These are phyloP conservation scores for Ptilorrhoa leucosticta DNA, from an alignment of 2,113 vertebrate species.

Conservation along the genomic window DNA sequence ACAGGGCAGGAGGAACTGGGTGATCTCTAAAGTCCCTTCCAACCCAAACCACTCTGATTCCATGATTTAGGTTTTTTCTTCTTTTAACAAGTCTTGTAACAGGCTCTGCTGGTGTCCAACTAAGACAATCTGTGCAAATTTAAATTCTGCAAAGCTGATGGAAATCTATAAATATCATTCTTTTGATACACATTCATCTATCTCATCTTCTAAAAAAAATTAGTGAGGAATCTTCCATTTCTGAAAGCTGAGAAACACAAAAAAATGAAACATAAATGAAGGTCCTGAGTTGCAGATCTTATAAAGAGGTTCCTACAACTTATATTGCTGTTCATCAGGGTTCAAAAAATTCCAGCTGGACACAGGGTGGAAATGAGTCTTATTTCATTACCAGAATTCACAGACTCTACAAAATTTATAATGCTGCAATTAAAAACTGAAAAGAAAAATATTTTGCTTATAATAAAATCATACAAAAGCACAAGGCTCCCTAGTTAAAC, in stretches of 20 bases:
- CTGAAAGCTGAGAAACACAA: neutral
- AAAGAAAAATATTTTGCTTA: neutral
- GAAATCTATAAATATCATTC: neutral
- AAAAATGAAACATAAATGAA: neutral
- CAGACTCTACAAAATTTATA: neutral
- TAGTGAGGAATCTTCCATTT: neutral
- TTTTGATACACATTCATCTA: neutral
- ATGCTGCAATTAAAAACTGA: neutral
- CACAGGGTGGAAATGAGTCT: rapidly evolving
- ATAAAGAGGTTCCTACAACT: neutral
- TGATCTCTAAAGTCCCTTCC: neutral
- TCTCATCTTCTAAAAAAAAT: neutral
- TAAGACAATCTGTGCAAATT: neutral
- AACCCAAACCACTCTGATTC: neutral
- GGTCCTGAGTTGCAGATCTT: neutral
- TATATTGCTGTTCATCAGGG: neutral
- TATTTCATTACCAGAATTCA: neutral
- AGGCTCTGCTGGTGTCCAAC: neutral
- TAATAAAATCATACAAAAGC: neutral
- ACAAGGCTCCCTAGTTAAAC: neutral
- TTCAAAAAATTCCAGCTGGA: neutral
- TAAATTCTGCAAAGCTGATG: neutral
- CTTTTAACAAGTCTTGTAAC: neutral
- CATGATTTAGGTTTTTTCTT: neutral
- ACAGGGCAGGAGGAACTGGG: neutral